Evolutionary conservation across 2,797 vertebrate species (phyloP).

Genomic region (Antrozous pallidus): DNA sequence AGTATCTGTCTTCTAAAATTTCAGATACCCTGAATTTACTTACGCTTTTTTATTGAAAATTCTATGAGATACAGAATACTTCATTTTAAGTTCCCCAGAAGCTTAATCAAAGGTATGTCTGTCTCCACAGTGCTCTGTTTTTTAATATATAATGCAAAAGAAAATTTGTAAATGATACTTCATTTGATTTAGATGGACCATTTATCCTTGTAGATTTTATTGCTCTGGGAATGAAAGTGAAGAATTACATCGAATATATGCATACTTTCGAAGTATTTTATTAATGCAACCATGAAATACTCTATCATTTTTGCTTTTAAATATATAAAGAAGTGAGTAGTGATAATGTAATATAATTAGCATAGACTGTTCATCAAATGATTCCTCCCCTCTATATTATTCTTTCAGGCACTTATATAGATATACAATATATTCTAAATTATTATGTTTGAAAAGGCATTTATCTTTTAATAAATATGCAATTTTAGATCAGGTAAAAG

Average conservation of each 20-base stretch:
- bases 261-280: constrained; percentile 66
- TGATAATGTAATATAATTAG: constrained; percentile 56
- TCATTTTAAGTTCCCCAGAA: constrained; percentile 64
- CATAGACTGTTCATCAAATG: constrained; percentile 46
- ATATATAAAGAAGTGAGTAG: constrained; percentile 37
- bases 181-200: constrained; percentile 66
- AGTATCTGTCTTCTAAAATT: background rate
- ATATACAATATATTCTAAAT: background rate
- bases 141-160: constrained; percentile 58
- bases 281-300: constrained; percentile 61
- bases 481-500: background rate
- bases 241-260: constrained; percentile 69
- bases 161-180: constrained; percentile 73
- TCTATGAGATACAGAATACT: constrained; percentile 54
- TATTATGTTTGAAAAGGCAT: background rate
- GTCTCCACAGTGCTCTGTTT: constrained; percentile 52
- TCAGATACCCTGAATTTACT: constrained; percentile 10
- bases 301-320: constrained; percentile 65
- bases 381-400: background rate
- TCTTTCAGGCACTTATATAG: background rate
- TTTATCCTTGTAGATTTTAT: constrained; percentile 75
- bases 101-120: constrained; percentile 62
- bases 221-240: constrained; percentile 64
- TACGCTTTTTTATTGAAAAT: constrained; percentile 44
- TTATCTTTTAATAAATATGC: background rate